A percentile compares a stretch with the other conserved stretches of the same genome.
phyloP scores from a whole-genome alignment of 2,888 invertebrate species.

The Stramonita haemastoma region DNA sequence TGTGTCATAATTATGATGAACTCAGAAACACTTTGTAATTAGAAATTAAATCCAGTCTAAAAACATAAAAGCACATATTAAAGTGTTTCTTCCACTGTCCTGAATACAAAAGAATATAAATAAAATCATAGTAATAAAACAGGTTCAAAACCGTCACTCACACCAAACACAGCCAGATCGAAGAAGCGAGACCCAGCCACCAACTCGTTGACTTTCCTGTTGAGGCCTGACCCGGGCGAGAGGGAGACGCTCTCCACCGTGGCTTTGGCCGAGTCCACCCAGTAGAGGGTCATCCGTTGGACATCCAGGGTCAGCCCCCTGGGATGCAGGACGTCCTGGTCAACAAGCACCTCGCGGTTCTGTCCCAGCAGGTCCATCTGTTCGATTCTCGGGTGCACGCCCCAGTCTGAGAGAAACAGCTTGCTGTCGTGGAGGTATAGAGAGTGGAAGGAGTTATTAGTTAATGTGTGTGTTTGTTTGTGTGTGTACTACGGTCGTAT shows the following conservation, averaged over 20 bases:
- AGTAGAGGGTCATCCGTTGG: constrained; percentile 85
- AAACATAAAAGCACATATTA: too few species aligned
- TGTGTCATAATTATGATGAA: too few species aligned
- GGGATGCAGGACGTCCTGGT: constrained; percentile 58
- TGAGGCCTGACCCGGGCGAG: constrained; percentile 56
- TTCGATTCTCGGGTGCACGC: constrained; percentile 67
- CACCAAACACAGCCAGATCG: constrained; percentile 68
- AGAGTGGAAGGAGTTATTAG: background rate
- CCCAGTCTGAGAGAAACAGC: constrained; percentile 74
- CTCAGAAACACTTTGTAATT: too few species aligned
- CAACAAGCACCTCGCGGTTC: constrained; percentile 62
- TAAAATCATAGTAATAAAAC: too few species aligned
- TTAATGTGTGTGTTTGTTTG: too few species aligned
- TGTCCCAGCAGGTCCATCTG: constrained; percentile 66
- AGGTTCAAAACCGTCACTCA: constrained; percentile 46
- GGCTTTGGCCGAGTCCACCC: constrained; percentile 90
- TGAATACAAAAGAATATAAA: too few species aligned
- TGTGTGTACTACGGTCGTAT: too few species aligned
- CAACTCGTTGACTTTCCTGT: constrained; percentile 78
- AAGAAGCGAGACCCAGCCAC: constrained; percentile 65
- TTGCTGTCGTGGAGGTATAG: constrained; percentile 56
- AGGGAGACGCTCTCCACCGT: constrained; percentile 89
- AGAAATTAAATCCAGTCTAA: too few species aligned
- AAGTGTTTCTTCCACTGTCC: too few species aligned
- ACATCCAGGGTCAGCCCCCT: constrained; percentile 87